A percentile compares a stretch with the other conserved stretches of the same genome.
Evolutionary conservation across 2,113 vertebrate genomes (phyloP).

Genomic region (Brachionichthys hirsutus): DNA sequence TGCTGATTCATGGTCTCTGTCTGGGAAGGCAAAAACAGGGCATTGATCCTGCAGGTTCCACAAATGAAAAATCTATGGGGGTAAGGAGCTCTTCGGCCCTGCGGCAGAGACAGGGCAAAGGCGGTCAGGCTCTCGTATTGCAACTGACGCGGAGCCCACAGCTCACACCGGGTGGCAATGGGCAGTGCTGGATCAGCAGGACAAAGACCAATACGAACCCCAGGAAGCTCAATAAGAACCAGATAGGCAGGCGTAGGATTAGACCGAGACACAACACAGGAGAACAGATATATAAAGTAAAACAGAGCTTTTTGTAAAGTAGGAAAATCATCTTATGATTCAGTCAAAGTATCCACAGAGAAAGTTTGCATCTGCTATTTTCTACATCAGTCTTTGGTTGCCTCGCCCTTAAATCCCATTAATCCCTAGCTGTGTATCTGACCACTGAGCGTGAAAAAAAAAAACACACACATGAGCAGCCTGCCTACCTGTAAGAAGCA

Average conservation of each 20-base stretch:
- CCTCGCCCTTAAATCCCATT: slow-evolving; percentile 29
- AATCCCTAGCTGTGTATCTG: slow-evolving; percentile 24
- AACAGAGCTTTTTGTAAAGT: background rate
- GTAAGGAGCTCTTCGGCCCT: slow-evolving; percentile 64
- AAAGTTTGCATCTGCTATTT: slow-evolving; percentile 7
- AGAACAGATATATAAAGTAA: slow-evolving; percentile 6
- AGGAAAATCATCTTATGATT: too few species aligned
- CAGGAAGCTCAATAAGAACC: slow-evolving; percentile 11
- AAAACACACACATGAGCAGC: slow-evolving; percentile 35
- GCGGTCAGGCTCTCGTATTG: slow-evolving; percentile 63
- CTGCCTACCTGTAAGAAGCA: slow-evolving; percentile 55
- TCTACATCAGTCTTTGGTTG: slow-evolving; percentile 2
- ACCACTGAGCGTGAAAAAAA: slow-evolving; percentile 26
- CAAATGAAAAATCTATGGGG: slow-evolving; percentile 82
- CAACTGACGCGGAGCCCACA: slow-evolving; percentile 39
- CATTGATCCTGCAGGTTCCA: slow-evolving; percentile 79
- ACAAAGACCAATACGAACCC: slow-evolving; percentile 44
- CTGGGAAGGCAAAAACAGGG: slow-evolving; percentile 72
- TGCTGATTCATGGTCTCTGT: slow-evolving; percentile 73
- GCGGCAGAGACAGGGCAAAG: slow-evolving; percentile 59
- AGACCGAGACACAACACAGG: too few species aligned
- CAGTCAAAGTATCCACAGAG: background rate
- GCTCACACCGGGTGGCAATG: slow-evolving; percentile 32
- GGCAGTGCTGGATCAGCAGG: slow-evolving; percentile 40
- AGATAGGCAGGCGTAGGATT: too few species aligned